Conservation (phyloP, 2,113 vertebrate genomes). For the Tylochromis polylepis region DNA sequence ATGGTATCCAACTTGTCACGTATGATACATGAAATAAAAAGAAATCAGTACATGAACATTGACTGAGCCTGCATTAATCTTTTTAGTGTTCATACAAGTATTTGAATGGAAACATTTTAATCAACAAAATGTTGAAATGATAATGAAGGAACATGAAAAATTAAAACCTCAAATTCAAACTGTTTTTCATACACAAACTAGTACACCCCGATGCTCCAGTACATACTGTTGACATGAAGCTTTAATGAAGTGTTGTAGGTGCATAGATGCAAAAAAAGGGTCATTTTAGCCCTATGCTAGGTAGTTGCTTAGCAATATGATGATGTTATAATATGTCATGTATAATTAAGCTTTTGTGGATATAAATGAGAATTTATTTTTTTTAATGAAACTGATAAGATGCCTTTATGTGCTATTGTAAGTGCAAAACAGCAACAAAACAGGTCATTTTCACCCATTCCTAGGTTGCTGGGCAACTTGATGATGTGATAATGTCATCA, state of each 20-base stretch:
- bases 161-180: not conserved
- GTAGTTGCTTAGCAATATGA: not conserved
- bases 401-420: not conserved
- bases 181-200: not conserved
- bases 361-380: not conserved
- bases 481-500: not conserved
- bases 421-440: not conserved
- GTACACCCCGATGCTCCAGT: not conserved
- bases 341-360: not conserved
- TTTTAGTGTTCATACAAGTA: not conserved
- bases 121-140: not conserved
- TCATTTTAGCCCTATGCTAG: not conserved
- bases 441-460: not conserved
- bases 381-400: not conserved
- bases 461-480: not conserved
- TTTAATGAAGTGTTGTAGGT: not conserved
- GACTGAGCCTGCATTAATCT: not conserved
- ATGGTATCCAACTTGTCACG: not conserved
- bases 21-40: not conserved
- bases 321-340: not conserved
- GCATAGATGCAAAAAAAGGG: not conserved
- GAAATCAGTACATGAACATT: not conserved
- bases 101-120: not conserved
- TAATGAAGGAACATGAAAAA: not conserved
- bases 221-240: not conserved